Base-by-base conservation (phyloP, 2,797 vertebrate genomes). In the Macropodus opercularis region DNA sequence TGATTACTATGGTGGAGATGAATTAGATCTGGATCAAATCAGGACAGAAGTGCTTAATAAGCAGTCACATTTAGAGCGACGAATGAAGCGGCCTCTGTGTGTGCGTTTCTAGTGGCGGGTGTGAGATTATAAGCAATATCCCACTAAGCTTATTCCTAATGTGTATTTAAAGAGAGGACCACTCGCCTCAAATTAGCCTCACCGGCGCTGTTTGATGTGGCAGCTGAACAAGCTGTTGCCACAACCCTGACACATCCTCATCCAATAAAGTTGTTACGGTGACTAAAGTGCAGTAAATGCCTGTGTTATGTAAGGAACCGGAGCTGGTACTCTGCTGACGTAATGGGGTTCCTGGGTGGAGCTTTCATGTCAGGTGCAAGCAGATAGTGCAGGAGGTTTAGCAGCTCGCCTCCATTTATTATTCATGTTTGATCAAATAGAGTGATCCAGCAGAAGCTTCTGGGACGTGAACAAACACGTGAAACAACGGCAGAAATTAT, bases 351-450 rank as follows among this genome's bases (percentile, higher is more conserved):
- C 70, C 64, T 63, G 49, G 44, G 53, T 60, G 61, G 51, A 69
- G 56, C 21, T 18, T 61, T 59, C 17, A 40, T 46, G 62, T 78
- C 63, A 69, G 62, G 65, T 68, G 49, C 14, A 57, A 73, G 53
- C 38, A 64, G 74, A 65, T 26, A 44, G 69, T 43, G 57, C 68
- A 26, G 69, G 35, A 65, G 62, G 36, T 69, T 66, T 64, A 72
- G 64, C 65, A 59, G 67, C 67, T 54, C 75, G 59, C 54, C 40
- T 55, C 67, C 44, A 72, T 87, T 53, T 41, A 81, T 87, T 77
- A 87, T 90, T 89, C 34, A 88, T 79, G 66, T 43, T 51, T 68
- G 74, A 85, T 88, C 72, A 86, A 86, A 84, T 64, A 64, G 31
- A 78, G 66, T 51, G 61, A 87, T 62, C 53, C 63, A 43, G 44